Evolutionary conservation across 2,797 vertebrate species (phyloP).

Genomic region (Eptatretus atami): DNA sequence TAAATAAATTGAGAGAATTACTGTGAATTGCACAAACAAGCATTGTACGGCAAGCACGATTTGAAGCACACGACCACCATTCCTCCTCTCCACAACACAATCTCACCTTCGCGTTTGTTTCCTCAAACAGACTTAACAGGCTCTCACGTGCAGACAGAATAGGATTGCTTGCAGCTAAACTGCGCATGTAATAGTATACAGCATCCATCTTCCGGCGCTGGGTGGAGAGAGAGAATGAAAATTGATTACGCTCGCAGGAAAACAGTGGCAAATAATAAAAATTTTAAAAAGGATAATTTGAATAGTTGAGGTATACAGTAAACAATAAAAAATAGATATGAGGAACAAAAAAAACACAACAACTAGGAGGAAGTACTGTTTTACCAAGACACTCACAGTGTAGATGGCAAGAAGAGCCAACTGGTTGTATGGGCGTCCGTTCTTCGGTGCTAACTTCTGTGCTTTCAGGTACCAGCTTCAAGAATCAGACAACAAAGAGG

Average conservation of each 20-base stretch:
- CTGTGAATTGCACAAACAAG: no score
- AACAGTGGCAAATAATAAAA: no score
- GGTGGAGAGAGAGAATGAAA: not conserved
- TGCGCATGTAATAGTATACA: slow-evolving; percentile 98
- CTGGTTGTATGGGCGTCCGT: slow-evolving; percentile 91
- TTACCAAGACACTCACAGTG: slow-evolving; percentile 30
- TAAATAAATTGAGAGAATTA: no score
- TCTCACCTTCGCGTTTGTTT: slow-evolving; percentile 85
- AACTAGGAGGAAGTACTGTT: not conserved
- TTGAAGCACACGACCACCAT: no score
- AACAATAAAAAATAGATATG: no score
- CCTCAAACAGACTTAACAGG: slow-evolving; percentile 89
- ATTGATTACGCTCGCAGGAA: no score
- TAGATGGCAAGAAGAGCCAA: slow-evolving; percentile 76
- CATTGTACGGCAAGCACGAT: no score
- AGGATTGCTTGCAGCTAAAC: slow-evolving; percentile 82
- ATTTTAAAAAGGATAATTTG: no score
- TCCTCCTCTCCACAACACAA: not conserved
- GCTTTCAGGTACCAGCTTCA: slow-evolving; percentile 90
- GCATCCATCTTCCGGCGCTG: slow-evolving; percentile 93
- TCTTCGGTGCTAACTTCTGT: slow-evolving; percentile 91
- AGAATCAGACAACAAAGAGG: slow-evolving; percentile 9
- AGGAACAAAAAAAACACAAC: no score
- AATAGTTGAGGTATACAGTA: no score
- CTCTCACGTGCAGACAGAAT: slow-evolving; percentile 95